These are phyloP conservation scores for Notolepis coatsorum DNA, from an alignment of 2,797 vertebrate species.

Conservation along the genomic window DNA sequence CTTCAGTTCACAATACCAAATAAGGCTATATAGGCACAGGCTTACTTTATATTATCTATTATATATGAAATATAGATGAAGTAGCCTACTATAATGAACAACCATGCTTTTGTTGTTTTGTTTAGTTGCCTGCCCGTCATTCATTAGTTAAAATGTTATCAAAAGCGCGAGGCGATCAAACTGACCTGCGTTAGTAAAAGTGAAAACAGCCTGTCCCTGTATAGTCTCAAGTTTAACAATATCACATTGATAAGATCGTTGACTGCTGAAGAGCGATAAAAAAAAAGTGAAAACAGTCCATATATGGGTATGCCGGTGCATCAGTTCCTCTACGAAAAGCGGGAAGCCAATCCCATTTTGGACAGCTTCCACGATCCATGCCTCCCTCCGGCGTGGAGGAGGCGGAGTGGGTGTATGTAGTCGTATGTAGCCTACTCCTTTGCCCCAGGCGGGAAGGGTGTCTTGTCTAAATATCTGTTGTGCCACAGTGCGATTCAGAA, in stretches of 20 bases:
- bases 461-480: too few relatives aligned
- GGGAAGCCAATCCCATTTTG: conserved; percentile 81
- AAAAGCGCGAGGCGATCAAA: background rate
- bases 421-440: conserved; percentile 25
- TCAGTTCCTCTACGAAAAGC: conserved; percentile 72
- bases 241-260: conserved; percentile 36
- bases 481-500: too few relatives aligned
- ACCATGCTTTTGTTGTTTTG: too few relatives aligned
- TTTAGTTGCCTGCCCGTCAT: too few relatives aligned
- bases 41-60: too few relatives aligned
- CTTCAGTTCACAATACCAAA: too few relatives aligned
- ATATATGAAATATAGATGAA: too few relatives aligned
- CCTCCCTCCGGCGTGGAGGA: conserved; percentile 52
- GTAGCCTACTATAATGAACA: too few relatives aligned
- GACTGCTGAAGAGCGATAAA: conserved; percentile 53
- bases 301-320: conserved; percentile 77
- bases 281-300: conserved; percentile 61
- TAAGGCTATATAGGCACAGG: too few relatives aligned
- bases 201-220: background rate
- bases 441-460: conserved; percentile 50
- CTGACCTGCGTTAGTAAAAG: background rate
- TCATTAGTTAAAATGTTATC: conserved; percentile 10
- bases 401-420: conserved; percentile 45
- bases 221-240: background rate
- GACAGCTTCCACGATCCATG: conserved; percentile 66